Evolutionary conservation across 2,888 invertebrate genomes (phyloP).

Genomic region (Pocota personata): DNA sequence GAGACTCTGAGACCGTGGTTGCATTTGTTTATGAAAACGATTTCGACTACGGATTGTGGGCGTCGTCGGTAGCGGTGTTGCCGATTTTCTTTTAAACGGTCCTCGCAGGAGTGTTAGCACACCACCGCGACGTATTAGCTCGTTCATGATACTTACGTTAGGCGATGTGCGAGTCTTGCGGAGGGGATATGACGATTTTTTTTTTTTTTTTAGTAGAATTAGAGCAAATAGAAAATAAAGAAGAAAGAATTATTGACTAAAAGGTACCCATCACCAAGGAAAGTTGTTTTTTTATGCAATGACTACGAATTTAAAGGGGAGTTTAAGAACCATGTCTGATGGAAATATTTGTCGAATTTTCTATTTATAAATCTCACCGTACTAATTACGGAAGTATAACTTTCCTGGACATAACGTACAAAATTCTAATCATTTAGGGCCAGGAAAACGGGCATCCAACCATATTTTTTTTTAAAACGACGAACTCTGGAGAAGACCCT

Average conservation of each 20-base stretch:
- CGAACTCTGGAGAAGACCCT: too few species aligned
- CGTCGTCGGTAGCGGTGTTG: conserved; percentile 80
- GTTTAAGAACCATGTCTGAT: neutral
- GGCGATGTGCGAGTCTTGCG: conserved; percentile 75
- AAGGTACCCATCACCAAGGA: conserved; percentile 59
- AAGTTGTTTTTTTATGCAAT: neutral
- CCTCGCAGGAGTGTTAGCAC: conserved; percentile 81
- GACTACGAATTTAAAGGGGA: neutral
- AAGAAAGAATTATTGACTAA: conserved; percentile 57
- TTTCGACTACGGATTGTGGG: conserved; percentile 78
- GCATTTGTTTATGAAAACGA: conserved; percentile 77
- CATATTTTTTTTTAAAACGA: too few species aligned
- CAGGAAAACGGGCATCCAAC: too few species aligned
- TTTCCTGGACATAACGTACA: too few species aligned
- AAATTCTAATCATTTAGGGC: too few species aligned
- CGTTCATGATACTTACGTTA: conserved; percentile 80
- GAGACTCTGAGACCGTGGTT: conserved; percentile 81
- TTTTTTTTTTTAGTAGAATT: conserved; percentile 56
- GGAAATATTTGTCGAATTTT: conserved; percentile 42
- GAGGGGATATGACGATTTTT: conserved; percentile 5
- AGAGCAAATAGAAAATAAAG: conserved; percentile 51
- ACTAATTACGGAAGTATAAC: too few species aligned
- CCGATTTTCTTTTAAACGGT: conserved; percentile 81
- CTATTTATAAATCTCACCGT: neutral
- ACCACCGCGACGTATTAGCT: conserved; percentile 81